A percentile compares a stretch with the other conserved stretches of the same genome.
Conservation (phyloP, 1,140 invertebrate species). For the Drosophila nebulosa region DNA sequence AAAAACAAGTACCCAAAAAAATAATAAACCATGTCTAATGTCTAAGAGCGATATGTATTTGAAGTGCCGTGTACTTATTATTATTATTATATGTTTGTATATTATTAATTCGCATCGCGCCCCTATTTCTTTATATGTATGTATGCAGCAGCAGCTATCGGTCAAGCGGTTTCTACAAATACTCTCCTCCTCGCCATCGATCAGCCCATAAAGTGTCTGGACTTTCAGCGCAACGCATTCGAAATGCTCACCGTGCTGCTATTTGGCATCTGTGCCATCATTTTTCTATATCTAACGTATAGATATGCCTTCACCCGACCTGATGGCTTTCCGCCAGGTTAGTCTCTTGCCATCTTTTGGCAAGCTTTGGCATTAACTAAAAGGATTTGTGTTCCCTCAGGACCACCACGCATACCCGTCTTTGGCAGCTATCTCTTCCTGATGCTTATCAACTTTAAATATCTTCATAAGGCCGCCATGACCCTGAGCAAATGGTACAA, state of each 20-base stretch:
- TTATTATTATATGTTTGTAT: constrained; percentile 2
- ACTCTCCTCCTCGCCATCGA: neutral
- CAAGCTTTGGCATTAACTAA: neutral
- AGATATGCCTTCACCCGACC: constrained; percentile 55
- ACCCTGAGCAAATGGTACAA: constrained; percentile 76
- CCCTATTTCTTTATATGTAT: constrained; percentile 10
- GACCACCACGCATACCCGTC: constrained; percentile 69
- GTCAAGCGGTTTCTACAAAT: constrained; percentile 28
- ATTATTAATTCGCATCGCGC: constrained; percentile 32
- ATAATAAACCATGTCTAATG: neutral
- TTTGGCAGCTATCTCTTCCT: constrained; percentile 78
- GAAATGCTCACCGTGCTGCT: constrained; percentile 64
- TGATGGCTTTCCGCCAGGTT: constrained; percentile 68
- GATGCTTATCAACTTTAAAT: constrained; percentile 65
- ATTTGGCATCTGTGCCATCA: constrained; percentile 25
- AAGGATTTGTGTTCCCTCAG: constrained; percentile 30
- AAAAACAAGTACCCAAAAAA: neutral
- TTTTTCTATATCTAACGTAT: constrained; percentile 51
- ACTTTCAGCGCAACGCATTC: constrained; percentile 12
- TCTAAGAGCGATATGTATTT: neutral
- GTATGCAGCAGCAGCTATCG: constrained; percentile 26
- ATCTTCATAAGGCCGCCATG: constrained; percentile 68
- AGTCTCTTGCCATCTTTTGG: neutral
- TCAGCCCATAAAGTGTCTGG: constrained; percentile 32
- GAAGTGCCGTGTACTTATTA: neutral